Evolutionary conservation across 2,113 vertebrate genomes (phyloP).

Genomic region (Donacobius atricapilla): DNA sequence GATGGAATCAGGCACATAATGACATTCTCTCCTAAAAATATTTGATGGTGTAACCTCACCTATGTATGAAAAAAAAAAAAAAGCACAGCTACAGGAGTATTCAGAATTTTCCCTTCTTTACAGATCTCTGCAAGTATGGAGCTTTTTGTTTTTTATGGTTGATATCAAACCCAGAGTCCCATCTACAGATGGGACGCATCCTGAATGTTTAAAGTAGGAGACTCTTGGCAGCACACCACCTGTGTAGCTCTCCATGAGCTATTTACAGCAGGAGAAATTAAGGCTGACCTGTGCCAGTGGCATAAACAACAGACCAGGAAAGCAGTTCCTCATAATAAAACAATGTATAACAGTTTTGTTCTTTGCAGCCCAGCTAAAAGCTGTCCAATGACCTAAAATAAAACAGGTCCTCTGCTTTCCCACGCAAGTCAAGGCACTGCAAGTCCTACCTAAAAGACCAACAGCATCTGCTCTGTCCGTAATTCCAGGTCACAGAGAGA

Average conservation of each 20-base stretch:
- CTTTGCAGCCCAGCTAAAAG: constrained; percentile 3
- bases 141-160: neutral
- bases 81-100: neutral
- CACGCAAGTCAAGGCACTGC: neutral
- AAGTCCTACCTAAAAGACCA: neutral
- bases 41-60: neutral
- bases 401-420: neutral
- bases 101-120: neutral
- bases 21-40: neutral
- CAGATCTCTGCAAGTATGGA: neutral
- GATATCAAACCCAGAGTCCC: neutral
- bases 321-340: neutral
- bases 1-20: neutral
- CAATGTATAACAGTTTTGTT: neutral
- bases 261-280: neutral
- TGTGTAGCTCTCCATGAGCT: neutral
- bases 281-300: neutral
- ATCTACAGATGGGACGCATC: neutral
- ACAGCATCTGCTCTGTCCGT: neutral
- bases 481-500: constrained; percentile 28
- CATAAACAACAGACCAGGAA: constrained; percentile 9
- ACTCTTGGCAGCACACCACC: neutral
- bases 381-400: neutral
- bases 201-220: neutral
- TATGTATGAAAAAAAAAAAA: neutral